These are phyloP conservation scores for Electrona antarctica DNA, from an alignment of 2,113 vertebrate species.

Conservation along the genomic window DNA sequence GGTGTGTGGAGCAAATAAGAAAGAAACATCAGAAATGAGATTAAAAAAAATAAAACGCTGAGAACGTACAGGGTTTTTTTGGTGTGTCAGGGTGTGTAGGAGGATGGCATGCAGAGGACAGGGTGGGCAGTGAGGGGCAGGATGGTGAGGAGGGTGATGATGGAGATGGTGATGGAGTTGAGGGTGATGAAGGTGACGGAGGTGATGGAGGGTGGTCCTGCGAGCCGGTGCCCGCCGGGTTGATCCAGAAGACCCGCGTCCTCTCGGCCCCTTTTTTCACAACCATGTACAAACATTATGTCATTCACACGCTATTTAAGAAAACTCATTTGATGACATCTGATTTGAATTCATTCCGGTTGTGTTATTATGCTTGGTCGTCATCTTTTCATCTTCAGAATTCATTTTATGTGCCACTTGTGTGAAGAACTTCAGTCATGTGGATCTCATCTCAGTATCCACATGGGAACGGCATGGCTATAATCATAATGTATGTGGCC, in stretches of 20 bases:
- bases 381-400: no score
- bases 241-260: slow-evolving; percentile 93
- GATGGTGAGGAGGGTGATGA: slow-evolving; percentile 63
- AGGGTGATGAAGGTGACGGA: slow-evolving; percentile 53
- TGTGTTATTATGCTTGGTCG: no score
- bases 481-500: no score
- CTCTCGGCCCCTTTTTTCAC: slow-evolving; percentile 89
- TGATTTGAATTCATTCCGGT: no score
- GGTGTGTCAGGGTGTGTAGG: slow-evolving; percentile 70
- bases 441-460: no score
- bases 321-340: no score
- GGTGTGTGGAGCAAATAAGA: no score
- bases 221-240: slow-evolving; percentile 79
- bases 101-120: slow-evolving; percentile 80
- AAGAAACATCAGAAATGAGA: no score
- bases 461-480: no score
- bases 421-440: no score
- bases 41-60: no score
- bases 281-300: slow-evolving; percentile 16
- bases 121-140: slow-evolving; percentile 62
- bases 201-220: slow-evolving; percentile 8
- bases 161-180: slow-evolving; percentile 65
- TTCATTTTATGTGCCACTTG: no score
- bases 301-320: neutral
- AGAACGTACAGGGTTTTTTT: slow-evolving; percentile 67